A percentile compares a stretch with the other conserved stretches of the same genome.
phyloP scores from a whole-genome alignment of 2,113 vertebrate genomes.

The Casuarius casuarius region DNA sequence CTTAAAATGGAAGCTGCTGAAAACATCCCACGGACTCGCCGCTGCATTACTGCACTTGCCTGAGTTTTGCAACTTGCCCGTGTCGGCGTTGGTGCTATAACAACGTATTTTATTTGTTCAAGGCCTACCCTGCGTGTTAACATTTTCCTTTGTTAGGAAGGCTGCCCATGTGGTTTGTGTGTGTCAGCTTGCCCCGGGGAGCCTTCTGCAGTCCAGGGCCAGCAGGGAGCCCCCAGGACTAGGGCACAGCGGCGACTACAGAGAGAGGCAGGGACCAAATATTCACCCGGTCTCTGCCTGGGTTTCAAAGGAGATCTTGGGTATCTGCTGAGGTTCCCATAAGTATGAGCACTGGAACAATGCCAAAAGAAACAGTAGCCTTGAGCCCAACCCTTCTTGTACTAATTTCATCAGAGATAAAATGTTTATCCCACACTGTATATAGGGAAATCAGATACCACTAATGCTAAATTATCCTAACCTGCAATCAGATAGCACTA shows the following conservation, averaged over 20 bases:
- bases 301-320: background rate
- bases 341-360: background rate
- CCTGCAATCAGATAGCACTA: background rate
- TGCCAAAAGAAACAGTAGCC: background rate
- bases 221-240: background rate
- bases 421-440: background rate
- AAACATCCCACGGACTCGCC: background rate
- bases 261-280: background rate
- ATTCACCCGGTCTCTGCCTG: background rate
- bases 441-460: background rate
- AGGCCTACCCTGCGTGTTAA: background rate
- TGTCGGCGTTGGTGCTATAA: background rate
- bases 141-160: background rate
- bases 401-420: background rate
- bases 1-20: background rate
- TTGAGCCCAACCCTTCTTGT: background rate
- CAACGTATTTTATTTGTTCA: background rate
- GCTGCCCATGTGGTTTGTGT: background rate
- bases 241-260: background rate
- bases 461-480: background rate
- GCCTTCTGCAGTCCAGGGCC: background rate
- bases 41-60: fast-evolving
- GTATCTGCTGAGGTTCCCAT: background rate
- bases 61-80: background rate
- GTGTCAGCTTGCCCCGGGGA: background rate